Evolutionary conservation across 1,140 invertebrate genomes (phyloP).

Genomic region (Planococcus citri): DNA sequence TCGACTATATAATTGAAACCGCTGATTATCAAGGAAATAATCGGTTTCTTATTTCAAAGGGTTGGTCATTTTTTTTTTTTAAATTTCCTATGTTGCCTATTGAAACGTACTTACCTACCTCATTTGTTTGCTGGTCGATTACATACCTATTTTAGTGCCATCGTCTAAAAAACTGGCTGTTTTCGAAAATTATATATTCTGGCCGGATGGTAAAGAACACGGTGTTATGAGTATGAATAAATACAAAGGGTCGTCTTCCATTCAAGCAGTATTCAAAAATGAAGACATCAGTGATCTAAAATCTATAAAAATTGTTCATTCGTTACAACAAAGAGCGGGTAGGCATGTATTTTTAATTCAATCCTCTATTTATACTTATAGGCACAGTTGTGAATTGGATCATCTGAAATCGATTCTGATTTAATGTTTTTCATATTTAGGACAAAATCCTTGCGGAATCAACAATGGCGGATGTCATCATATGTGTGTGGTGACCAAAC

Average conservation of each 20-base stretch:
- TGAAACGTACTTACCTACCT: no score
- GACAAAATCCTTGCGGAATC: constrained; percentile 58
- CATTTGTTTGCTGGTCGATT: constrained; percentile 43
- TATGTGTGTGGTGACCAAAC: constrained; percentile 83
- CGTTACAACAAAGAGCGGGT: constrained; percentile 53
- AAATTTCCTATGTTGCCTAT: no score
- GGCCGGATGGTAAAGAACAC: constrained; percentile 92
- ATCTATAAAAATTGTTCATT: constrained; percentile 68
- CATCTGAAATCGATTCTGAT: no score
- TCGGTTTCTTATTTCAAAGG: constrained; percentile 61
- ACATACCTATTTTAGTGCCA: no score
- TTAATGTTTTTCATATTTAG: not conserved
- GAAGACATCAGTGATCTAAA: constrained; percentile 67
- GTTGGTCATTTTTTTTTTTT: no score
- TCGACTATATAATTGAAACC: constrained; percentile 97
- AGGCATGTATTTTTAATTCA: no score
- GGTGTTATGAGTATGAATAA: constrained; percentile 86
- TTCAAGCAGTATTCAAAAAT: constrained; percentile 66
- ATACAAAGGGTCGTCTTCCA: constrained; percentile 59
- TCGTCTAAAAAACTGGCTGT: constrained; percentile 69
- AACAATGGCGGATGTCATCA: constrained; percentile 89
- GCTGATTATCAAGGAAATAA: constrained; percentile 85
- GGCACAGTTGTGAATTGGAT: not conserved
- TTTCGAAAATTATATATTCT: constrained; percentile 85
- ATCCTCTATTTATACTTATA: not conserved